A percentile compares a stretch with the other conserved stretches of the same genome.
Conservation (phyloP, 2,113 vertebrate species). For the Semnopithecus entellus region DNA sequence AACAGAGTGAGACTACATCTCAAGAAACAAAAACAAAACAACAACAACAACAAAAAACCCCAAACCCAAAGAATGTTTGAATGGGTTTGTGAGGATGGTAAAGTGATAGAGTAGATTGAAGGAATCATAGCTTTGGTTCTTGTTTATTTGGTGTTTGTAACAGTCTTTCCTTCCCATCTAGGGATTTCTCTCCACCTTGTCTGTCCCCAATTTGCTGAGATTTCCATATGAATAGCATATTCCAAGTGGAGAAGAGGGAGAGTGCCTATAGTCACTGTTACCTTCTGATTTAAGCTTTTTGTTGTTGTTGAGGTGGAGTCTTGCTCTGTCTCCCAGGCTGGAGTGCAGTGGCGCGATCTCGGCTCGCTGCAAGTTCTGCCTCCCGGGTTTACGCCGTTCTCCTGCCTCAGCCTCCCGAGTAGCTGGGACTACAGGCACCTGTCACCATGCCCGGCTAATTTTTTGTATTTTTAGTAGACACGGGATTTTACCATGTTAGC, state of each 20-base stretch:
- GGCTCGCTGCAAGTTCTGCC: too few species aligned
- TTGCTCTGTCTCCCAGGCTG: accelerated
- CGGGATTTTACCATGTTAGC: too few species aligned
- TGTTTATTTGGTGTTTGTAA: neutral
- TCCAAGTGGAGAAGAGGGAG: neutral
- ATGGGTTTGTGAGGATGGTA: neutral
- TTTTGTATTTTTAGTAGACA: too few species aligned
- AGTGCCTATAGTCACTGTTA: neutral
- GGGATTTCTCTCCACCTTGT: neutral
- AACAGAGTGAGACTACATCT: too few species aligned
- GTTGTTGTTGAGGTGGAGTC: too few species aligned
- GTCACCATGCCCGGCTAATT: too few species aligned
- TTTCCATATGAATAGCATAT: neutral
- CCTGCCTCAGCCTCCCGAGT: too few species aligned
- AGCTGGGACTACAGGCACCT: too few species aligned
- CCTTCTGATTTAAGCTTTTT: neutral
- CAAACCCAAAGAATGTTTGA: neutral
- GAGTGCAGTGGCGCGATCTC: too few species aligned
- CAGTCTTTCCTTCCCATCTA: neutral
- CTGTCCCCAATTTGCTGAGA: neutral
- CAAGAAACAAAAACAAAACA: too few species aligned
- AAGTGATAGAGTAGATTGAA: neutral
- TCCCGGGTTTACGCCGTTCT: too few species aligned
- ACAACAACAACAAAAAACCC: too few species aligned
- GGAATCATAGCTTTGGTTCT: neutral